Evolutionary conservation across 2,113 vertebrate species (phyloP).

Genomic region (Myotis brandtii): DNA sequence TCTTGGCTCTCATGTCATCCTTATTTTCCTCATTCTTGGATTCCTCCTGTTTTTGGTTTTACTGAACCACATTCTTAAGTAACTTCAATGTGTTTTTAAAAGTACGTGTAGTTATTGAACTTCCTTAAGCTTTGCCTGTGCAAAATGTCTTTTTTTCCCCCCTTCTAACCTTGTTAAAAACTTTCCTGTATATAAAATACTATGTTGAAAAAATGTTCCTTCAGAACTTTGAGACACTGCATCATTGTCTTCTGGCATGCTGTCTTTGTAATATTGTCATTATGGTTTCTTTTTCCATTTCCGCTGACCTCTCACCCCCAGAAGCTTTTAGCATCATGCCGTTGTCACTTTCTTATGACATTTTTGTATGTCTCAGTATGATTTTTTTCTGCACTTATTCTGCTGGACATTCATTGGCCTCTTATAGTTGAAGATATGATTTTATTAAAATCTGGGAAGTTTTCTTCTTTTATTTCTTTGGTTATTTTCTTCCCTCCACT

Average conservation of each 20-base stretch:
- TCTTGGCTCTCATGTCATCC: neutral
- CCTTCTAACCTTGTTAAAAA: neutral
- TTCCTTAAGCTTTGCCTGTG: neutral
- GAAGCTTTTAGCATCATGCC: neutral
- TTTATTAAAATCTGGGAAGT: conserved; percentile 12
- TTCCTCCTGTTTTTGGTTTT: conserved; percentile 39
- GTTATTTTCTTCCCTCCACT: conserved; percentile 27
- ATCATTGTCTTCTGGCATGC: neutral
- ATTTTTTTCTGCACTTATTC: conserved; percentile 4
- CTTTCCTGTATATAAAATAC: neutral
- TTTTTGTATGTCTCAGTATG: neutral
- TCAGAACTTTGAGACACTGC: conserved; percentile 3
- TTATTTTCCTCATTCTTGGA: conserved; percentile 39
- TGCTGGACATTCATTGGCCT: neutral
- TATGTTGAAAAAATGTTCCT: neutral
- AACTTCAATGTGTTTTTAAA: neutral
- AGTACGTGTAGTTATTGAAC: neutral
- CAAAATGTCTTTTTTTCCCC: neutral
- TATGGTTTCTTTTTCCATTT: neutral
- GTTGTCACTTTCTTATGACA: conserved; percentile 16
- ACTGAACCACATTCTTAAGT: conserved; percentile 11
- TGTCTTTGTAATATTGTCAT: neutral
- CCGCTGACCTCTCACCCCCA: neutral
- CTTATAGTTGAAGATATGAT: neutral
- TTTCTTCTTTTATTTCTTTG: conserved; percentile 42